These are phyloP conservation scores for Berghia stephanieae DNA, from an alignment of 1,140 invertebrate genomes.

Conservation along the genomic window DNA sequence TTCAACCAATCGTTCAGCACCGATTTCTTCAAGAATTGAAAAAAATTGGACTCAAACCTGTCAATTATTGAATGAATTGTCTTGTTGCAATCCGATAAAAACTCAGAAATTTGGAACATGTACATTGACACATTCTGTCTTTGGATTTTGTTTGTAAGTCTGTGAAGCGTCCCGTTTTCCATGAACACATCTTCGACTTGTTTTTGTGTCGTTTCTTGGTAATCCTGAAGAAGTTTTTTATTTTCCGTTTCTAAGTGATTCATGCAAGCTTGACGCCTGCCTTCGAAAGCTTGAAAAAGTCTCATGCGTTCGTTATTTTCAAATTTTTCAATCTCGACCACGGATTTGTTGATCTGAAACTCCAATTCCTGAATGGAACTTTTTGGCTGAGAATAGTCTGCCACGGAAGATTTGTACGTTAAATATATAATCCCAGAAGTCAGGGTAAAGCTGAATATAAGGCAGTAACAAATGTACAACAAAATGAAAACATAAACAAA, in stretches of 20 bases:
- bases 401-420: slow-evolving; percentile 38
- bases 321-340: slow-evolving; percentile 42
- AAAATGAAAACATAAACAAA: slow-evolving; percentile 42
- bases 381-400: slow-evolving; percentile 41
- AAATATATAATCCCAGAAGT: slow-evolving; percentile 49
- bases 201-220: slow-evolving; percentile 35
- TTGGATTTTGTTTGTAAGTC: slow-evolving; percentile 35
- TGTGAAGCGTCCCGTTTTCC: slow-evolving; percentile 41
- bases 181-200: slow-evolving; percentile 41
- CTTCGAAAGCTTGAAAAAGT: slow-evolving; percentile 42
- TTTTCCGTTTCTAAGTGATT: slow-evolving; percentile 46
- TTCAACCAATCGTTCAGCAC: slow-evolving; percentile 48
- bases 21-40: slow-evolving; percentile 41
- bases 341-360: slow-evolving; percentile 33
- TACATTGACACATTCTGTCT: slow-evolving; percentile 44
- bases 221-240: slow-evolving; percentile 33
- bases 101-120: slow-evolving; percentile 43
- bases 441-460: slow-evolving; percentile 55
- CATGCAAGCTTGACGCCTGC: slow-evolving; percentile 48
- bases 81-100: slow-evolving; percentile 47
- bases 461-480: slow-evolving; percentile 52
- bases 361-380: slow-evolving; percentile 44
- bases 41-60: slow-evolving; percentile 41
- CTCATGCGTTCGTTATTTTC: slow-evolving; percentile 44
- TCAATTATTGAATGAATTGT: slow-evolving; percentile 46